Conservation (phyloP, 2,888 invertebrate genomes). For the Ormyrus pomaceus region DNA sequence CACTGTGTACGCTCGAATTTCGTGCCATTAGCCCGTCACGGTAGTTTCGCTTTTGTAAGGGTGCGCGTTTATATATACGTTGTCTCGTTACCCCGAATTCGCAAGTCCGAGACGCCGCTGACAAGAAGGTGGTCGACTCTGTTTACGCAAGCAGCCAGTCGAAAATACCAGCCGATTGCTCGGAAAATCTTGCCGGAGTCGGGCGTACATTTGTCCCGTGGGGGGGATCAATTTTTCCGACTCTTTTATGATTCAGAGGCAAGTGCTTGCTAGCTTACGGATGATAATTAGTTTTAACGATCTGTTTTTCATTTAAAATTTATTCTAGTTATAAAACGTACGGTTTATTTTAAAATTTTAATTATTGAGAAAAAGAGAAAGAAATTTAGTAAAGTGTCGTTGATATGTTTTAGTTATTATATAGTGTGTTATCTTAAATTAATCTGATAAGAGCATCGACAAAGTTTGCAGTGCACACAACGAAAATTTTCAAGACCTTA, state of each 20-base stretch:
- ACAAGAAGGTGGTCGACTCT: neutral
- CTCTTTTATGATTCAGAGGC: neutral
- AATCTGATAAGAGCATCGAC: no score
- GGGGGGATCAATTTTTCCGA: conserved; percentile 10
- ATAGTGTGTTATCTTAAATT: no score
- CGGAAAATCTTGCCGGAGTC: conserved; percentile 11
- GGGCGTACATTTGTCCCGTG: neutral
- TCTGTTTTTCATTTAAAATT: no score
- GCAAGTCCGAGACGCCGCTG: conserved; percentile 20
- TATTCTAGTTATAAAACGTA: no score
- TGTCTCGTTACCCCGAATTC: conserved; percentile 33
- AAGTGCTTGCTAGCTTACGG: conserved; percentile 3
- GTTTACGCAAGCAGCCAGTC: conserved; percentile 9
- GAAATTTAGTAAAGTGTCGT: no score
- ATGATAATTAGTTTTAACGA: no score
- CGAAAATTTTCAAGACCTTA: no score
- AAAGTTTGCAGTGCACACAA: no score
- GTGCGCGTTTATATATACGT: neutral
- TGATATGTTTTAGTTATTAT: no score
- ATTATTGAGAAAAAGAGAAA: no score
- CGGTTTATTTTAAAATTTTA: no score
- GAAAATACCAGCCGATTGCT: conserved; percentile 14
- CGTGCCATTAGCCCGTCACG: conserved; percentile 20
- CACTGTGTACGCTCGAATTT: conserved; percentile 33
- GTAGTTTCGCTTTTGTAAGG: neutral